These are phyloP conservation scores for Zalophus californianus DNA, from an alignment of 2,797 vertebrate genomes.

Conservation along the genomic window DNA sequence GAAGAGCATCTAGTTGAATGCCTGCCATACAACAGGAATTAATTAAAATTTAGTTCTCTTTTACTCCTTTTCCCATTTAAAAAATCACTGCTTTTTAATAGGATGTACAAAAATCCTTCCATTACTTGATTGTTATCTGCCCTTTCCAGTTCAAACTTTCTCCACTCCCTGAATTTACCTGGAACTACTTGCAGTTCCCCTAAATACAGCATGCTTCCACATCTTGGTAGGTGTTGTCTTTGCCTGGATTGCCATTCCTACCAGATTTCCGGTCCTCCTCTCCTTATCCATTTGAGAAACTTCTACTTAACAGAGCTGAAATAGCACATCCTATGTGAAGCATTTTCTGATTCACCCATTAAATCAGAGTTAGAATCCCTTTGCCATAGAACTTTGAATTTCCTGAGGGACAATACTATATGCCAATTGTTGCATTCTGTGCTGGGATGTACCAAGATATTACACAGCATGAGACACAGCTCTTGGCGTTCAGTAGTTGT, in stretches of 20 bases:
- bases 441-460: neutral
- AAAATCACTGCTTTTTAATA: neutral
- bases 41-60: neutral
- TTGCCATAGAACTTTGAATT: neutral
- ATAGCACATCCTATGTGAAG: neutral
- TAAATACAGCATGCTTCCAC: neutral
- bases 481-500: neutral
- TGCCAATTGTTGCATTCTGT: neutral
- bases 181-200: neutral
- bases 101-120: neutral
- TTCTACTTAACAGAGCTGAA: neutral
- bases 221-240: neutral
- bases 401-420: neutral
- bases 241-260: neutral
- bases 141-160: neutral
- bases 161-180: neutral
- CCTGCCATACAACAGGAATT: neutral
- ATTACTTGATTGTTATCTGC: neutral
- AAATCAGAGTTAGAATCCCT: neutral
- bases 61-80: neutral
- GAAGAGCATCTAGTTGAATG: neutral
- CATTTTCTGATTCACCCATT: neutral
- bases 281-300: neutral
- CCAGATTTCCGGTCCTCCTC: neutral
- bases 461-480: neutral